These are phyloP conservation scores for Megaceryle maxima DNA, from an alignment of 2,113 vertebrate genomes.

Conservation along the genomic window DNA sequence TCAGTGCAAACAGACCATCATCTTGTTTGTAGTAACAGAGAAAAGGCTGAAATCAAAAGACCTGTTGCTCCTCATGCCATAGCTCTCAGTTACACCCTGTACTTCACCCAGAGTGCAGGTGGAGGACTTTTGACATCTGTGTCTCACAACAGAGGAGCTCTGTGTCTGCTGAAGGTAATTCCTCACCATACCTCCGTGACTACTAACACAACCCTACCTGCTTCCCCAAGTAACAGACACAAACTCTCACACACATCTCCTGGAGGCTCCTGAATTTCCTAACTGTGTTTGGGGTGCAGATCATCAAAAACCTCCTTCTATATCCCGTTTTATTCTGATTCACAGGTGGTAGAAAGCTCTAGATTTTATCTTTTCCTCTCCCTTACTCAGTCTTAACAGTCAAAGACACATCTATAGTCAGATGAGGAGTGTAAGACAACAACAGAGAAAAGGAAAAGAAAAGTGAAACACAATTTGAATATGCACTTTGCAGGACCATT, in stretches of 20 bases:
- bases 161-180: background rate
- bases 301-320: background rate
- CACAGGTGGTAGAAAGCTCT: background rate
- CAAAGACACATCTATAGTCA: background rate
- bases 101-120: too few relatives aligned
- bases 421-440: background rate
- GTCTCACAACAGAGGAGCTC: background rate
- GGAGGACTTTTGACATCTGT: too few relatives aligned
- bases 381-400: background rate
- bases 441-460: background rate
- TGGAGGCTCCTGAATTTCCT: background rate
- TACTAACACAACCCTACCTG: background rate
- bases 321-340: background rate
- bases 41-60: background rate
- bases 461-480: background rate
- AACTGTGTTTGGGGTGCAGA: rapidly evolving
- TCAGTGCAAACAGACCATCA: background rate
- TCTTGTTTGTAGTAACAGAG: background rate
- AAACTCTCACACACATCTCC: background rate
- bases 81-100: background rate
- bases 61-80: background rate
- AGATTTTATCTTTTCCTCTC: background rate
- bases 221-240: background rate
- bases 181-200: background rate
- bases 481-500: background rate